Conservation (phyloP, 2,797 vertebrate genomes). For the Sciaenops ocellatus region DNA sequence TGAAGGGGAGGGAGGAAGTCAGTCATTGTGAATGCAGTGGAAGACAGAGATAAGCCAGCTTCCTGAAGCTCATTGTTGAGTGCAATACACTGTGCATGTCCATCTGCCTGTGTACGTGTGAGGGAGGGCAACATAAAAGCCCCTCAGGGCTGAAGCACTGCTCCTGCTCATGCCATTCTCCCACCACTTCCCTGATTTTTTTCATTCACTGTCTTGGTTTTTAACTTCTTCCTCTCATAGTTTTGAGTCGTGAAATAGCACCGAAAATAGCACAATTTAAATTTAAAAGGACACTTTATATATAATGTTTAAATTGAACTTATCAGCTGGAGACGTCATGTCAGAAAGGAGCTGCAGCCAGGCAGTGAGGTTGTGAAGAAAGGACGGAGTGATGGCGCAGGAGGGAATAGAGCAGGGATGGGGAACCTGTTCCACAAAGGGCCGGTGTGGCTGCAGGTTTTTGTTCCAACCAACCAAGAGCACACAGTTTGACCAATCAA, state of each 20-base stretch:
- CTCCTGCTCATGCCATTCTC: conserved; percentile 4
- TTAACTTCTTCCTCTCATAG: neutral
- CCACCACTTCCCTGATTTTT: conserved; percentile 1
- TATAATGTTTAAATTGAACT: conserved; percentile 8
- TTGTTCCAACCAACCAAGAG: too few relatives aligned
- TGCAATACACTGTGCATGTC: conserved; percentile 34
- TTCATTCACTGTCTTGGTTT: neutral
- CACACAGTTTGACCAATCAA: too few relatives aligned
- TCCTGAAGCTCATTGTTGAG: conserved; percentile 70
- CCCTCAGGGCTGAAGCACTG: neutral
- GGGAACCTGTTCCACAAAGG: too few relatives aligned
- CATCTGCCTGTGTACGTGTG: conserved; percentile 18
- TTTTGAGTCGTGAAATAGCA: conserved; percentile 10
- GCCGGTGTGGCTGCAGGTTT: too few relatives aligned
- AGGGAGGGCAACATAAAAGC: conserved; percentile 12
- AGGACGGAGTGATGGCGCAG: conserved; percentile 11
- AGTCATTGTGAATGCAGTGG: conserved; percentile 63
- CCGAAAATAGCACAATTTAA: neutral
- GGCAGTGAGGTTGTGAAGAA: conserved; percentile 7
- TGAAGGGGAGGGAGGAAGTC: conserved; percentile 54
- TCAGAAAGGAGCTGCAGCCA: conserved; percentile 25
- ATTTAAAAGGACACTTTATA: conserved; percentile 2
- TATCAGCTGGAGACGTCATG: conserved; percentile 41
- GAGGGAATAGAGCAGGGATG: conserved; percentile 34
- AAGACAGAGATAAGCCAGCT: conserved; percentile 69